These are phyloP conservation scores for Monochamus alternatus DNA, from an alignment of 2,888 invertebrate species.

Conservation along the genomic window DNA sequence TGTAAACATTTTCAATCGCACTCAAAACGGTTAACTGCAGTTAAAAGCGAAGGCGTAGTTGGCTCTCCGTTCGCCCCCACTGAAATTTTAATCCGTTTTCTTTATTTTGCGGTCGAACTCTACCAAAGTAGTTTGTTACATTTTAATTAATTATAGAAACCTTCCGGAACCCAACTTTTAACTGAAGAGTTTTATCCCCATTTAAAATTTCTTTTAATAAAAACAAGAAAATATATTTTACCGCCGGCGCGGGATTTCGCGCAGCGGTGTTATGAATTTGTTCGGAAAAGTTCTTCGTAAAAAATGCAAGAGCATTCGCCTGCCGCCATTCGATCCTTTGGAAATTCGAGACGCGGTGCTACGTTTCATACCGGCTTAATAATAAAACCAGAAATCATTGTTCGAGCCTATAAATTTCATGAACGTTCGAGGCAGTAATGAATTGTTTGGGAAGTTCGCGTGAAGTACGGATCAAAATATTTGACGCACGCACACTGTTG, in stretches of 20 bases:
- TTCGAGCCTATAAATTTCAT: neutral
- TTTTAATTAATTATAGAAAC: conserved; percentile 63
- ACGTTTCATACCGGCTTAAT: neutral
- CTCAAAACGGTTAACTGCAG: conserved; percentile 42
- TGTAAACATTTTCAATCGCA: neutral
- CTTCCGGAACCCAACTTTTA: conserved; percentile 24
- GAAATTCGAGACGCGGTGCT: neutral
- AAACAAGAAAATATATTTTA: conserved; percentile 22
- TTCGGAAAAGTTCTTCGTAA: conserved; percentile 17
- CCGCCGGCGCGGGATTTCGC: neutral
- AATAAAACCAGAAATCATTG: conserved; percentile 1
- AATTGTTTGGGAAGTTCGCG: no score
- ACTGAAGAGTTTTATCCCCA: conserved; percentile 26
- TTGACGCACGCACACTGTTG: no score
- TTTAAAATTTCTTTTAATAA: conserved; percentile 31
- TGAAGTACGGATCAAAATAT: no score
- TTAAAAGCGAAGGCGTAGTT: no score
- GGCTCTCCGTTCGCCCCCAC: conserved; percentile 54
- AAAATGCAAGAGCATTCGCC: conserved; percentile 1
- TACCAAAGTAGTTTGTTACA: conserved; percentile 61
- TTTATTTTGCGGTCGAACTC: conserved; percentile 54
- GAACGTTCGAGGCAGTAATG: neutral
- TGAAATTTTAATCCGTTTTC: conserved; percentile 62
- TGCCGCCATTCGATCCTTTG: neutral
- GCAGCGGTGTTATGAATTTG: conserved; percentile 20